Percentiles rank a stretch among this genome's conserved stretches.
Evolutionary conservation across 2,888 invertebrate species (phyloP).

Genomic region (Opisthograptis luteolata): DNA sequence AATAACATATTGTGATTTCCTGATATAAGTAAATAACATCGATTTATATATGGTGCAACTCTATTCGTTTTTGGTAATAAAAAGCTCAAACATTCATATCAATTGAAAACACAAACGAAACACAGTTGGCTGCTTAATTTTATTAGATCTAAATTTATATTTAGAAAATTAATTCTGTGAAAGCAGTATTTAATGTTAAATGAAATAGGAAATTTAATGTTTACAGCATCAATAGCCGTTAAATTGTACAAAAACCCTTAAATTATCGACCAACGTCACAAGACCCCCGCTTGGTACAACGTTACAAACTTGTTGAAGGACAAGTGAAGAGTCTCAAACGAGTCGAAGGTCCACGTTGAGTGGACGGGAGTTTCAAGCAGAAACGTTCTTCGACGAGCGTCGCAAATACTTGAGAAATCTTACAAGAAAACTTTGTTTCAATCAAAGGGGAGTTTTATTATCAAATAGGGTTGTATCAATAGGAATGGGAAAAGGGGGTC

Average conservation of each 20-base stretch:
- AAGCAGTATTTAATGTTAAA: too few relatives aligned
- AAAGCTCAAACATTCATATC: too few relatives aligned
- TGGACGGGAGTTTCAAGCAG: constrained; percentile 28
- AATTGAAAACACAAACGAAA: too few relatives aligned
- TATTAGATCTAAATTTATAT: too few relatives aligned
- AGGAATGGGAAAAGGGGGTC: neutral
- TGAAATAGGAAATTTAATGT: too few relatives aligned
- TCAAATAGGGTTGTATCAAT: constrained; percentile 23
- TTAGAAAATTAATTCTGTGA: too few relatives aligned
- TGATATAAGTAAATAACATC: too few relatives aligned
- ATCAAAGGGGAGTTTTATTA: constrained; percentile 39
- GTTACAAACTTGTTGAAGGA: constrained; percentile 22
- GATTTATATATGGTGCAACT: too few relatives aligned
- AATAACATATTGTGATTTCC: too few relatives aligned
- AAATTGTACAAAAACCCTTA: constrained; percentile 41
- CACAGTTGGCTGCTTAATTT: too few relatives aligned
- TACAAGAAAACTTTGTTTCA: constrained; percentile 42
- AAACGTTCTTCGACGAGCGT: constrained; percentile 36
- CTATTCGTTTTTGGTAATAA: too few relatives aligned
- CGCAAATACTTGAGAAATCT: constrained; percentile 39
- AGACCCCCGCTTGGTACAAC: constrained; percentile 31
- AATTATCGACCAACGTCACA: constrained; percentile 35
- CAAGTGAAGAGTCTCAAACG: constrained; percentile 24
- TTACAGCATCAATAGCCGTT: constrained; percentile 41
- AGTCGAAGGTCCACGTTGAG: constrained; percentile 27